Evolutionary conservation across 2,888 invertebrate species (phyloP), one percentile per base, ranked within the genome.

Genomic region (Lamproptera curius): DNA sequence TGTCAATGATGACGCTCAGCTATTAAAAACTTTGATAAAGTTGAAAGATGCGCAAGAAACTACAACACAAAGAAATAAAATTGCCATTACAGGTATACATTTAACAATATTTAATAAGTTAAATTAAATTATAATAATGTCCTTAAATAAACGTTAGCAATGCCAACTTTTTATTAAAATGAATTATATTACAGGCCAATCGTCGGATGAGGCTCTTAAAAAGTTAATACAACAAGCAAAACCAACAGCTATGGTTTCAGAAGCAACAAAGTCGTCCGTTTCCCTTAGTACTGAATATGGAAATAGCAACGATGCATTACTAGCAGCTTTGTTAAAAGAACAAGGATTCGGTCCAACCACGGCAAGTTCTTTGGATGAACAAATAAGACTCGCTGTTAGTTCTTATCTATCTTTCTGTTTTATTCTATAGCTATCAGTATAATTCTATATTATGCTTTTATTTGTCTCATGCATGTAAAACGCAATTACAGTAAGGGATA

Each of bases 261-360:
- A 79, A 57, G 81, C 81, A 13, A 88, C 88, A 2, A 78, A 75
- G 58, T 64, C 81, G 51, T 84, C 88, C 44, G 63, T 83, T 16
- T 76, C 82, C 10, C 58, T 88, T 50, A 88, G 88, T 63, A 89
- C 88, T 6, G 88, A 88, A 60, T 90, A 87, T 48, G 92, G 91
- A 10, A 90, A 90, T 60, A 90, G 90, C 50, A 91, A 92, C 60
- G 93, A 93, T 52, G 93, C 93, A 1, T 76, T 93, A 52, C 81
- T 93, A 16, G 93, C 93, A 0, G 91, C 92, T 2, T 74, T 93
- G 45, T 76, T 93, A 40, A 93, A 93, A 75, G 91, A 92, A 61
- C 91, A 92, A 65, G 93, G 93, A 33, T 92, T 93, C 58, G 92
- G 91, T 49, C 93, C 94, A 2, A 88, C 90, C n/a, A 92, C 92